Evolutionary conservation across 2,797 vertebrate genomes (phyloP).

Genomic region (Tokudaia tokunoshimensis): DNA sequence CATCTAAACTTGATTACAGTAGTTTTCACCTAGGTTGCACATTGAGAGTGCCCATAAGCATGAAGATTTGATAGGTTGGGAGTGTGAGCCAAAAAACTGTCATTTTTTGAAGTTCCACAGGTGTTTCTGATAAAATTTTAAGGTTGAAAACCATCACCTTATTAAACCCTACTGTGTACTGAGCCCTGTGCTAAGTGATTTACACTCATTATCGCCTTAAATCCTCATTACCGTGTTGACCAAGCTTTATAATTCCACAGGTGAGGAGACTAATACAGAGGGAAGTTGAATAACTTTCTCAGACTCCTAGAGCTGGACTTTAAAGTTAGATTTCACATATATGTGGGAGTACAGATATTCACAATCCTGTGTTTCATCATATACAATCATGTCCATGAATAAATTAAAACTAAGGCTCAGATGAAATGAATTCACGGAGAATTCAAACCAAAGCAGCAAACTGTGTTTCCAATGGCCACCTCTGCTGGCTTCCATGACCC

Average conservation of each 20-base stretch:
- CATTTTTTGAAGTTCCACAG: constrained; percentile 37
- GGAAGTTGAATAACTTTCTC: constrained; percentile 13
- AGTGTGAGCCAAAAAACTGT: neutral
- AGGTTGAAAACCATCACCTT: constrained; percentile 48
- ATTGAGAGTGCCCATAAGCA: neutral
- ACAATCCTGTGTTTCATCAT: constrained; percentile 9
- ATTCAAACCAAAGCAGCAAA: constrained; percentile 29
- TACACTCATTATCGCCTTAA: constrained; percentile 59
- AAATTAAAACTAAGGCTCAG: constrained; percentile 51
- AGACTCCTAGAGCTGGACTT: neutral
- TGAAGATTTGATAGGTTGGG: neutral
- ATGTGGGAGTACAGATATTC: neutral
- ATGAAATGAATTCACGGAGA: neutral
- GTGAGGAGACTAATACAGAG: constrained; percentile 29
- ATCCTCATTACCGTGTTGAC: neutral
- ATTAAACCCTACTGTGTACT: constrained; percentile 3
- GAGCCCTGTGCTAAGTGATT: constrained; percentile 23
- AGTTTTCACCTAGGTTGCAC: constrained; percentile 13
- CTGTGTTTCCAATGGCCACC: neutral
- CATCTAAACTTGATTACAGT: constrained; percentile 15
- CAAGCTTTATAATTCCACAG: constrained; percentile 52
- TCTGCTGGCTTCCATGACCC: neutral
- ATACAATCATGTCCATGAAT: neutral
- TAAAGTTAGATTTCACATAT: constrained; percentile 6
- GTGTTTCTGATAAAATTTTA: constrained; percentile 58